These are phyloP conservation scores for Sarcophaga subvicina DNA, from an alignment of 2,888 invertebrate genomes.

Conservation along the genomic window DNA sequence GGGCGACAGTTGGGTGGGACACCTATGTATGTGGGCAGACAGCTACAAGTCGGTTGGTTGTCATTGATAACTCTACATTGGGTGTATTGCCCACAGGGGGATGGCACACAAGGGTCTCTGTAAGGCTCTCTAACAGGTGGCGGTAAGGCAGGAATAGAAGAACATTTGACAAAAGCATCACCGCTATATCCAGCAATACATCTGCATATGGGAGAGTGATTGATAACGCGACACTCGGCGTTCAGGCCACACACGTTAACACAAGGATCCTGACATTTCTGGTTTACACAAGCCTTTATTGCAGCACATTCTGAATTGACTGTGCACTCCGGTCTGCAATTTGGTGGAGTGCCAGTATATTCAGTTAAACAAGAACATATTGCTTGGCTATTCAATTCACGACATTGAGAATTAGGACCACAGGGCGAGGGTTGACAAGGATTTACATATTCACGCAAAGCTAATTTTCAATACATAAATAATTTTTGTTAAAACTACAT, in stretches of 20 bases:
- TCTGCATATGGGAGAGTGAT: conserved; percentile 84
- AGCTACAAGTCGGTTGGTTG: conserved; percentile 85
- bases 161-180: conserved; percentile 87
- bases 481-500: conserved; percentile 49
- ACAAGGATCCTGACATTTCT: conserved; percentile 85
- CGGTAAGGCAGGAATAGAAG: conserved; percentile 80
- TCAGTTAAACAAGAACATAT: conserved; percentile 85
- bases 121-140: conserved; percentile 72
- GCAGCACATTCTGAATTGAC: conserved; percentile 84
- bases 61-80: conserved; percentile 85
- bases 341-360: conserved; percentile 86
- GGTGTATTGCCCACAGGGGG: conserved; percentile 88
- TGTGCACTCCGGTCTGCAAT: conserved; percentile 87
- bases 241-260: conserved; percentile 85
- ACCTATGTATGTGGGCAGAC: conserved; percentile 85
- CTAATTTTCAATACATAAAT: conserved; percentile 64
- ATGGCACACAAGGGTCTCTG: conserved; percentile 85
- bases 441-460: conserved; percentile 80
- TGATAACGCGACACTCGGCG: conserved; percentile 84
- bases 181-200: conserved; percentile 86
- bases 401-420: conserved; percentile 88
- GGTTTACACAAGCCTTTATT: conserved; percentile 84
- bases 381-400: conserved; percentile 84
- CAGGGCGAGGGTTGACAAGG: conserved; percentile 91
- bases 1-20: conserved; percentile 88